Conservation (phyloP, 2,888 invertebrate genomes). For the Limnephilus marmoratus region DNA sequence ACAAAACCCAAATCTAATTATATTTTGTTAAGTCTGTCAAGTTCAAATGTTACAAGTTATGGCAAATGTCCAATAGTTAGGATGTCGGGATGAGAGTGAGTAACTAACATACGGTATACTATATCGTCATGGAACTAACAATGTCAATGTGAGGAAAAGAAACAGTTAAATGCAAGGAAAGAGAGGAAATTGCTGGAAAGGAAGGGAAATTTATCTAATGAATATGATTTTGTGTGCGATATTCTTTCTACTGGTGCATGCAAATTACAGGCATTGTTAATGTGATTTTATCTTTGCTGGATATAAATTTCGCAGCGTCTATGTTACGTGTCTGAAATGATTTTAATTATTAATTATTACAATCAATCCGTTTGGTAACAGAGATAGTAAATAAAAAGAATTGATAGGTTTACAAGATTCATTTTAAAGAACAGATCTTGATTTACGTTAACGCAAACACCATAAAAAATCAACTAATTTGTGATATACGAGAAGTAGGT, state of each 20-base stretch:
- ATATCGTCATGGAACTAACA: conserved; percentile 15
- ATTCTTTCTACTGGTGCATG: conserved; percentile 32
- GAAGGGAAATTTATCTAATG: conserved; percentile 18
- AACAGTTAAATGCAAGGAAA: conserved; percentile 21
- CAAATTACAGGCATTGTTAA: conserved; percentile 3
- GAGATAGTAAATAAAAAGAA: not conserved
- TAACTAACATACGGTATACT: conserved; percentile 31
- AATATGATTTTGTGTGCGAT: not conserved
- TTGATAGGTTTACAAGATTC: not conserved
- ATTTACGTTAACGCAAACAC: not conserved
- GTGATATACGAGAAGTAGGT: not conserved
- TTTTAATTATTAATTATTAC: not conserved
- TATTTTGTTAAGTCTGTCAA: conserved; percentile 37
- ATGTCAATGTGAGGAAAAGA: conserved; percentile 26
- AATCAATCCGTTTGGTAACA: not conserved
- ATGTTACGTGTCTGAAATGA: not conserved
- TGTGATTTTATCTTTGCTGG: not conserved
- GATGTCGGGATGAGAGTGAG: conserved; percentile 19
- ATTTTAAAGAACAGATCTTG: not conserved
- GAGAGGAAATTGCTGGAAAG: not conserved
- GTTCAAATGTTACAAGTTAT: conserved; percentile 41
- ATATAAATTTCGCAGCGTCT: not conserved
- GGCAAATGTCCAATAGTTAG: conserved; percentile 35
- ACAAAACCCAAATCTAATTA: conserved; percentile 9
- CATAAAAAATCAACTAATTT: not conserved